phyloP scores from a whole-genome alignment of 2,113 vertebrate species.

The Prionailurus bengalensis region DNA sequence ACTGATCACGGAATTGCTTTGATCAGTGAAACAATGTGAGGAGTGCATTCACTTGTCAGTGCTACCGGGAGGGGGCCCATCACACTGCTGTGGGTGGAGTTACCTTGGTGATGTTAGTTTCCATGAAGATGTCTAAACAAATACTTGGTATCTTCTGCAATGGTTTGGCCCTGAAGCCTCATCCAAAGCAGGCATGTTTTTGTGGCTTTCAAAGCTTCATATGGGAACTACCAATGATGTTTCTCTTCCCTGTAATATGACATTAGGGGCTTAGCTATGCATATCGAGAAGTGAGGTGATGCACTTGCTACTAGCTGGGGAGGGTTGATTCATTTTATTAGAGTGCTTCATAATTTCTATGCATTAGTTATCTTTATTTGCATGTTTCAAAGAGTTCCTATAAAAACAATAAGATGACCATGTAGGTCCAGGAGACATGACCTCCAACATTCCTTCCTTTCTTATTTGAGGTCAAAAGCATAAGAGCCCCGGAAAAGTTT shows the following conservation, averaged over 20 bases:
- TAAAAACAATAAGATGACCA: neutral
- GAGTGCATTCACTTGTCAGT: neutral
- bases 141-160: neutral
- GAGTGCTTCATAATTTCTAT: neutral
- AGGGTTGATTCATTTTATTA: neutral
- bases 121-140: neutral
- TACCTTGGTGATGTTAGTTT: neutral
- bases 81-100: accelerated
- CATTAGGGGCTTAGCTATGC: neutral
- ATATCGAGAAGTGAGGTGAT: neutral
- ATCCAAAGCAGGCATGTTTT: neutral
- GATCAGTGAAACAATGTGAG: neutral
- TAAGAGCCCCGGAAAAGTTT: neutral
- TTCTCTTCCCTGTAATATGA: neutral
- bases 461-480: neutral
- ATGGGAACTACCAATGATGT: neutral
- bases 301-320: neutral
- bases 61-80: neutral
- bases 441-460: neutral
- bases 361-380: neutral
- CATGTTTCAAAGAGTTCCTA: neutral
- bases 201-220: neutral
- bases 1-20: neutral
- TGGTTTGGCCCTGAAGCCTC: neutral
- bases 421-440: neutral